phyloP scores from a whole-genome alignment of 2,888 invertebrate genomes.

The Herminia tarsipennalis region DNA sequence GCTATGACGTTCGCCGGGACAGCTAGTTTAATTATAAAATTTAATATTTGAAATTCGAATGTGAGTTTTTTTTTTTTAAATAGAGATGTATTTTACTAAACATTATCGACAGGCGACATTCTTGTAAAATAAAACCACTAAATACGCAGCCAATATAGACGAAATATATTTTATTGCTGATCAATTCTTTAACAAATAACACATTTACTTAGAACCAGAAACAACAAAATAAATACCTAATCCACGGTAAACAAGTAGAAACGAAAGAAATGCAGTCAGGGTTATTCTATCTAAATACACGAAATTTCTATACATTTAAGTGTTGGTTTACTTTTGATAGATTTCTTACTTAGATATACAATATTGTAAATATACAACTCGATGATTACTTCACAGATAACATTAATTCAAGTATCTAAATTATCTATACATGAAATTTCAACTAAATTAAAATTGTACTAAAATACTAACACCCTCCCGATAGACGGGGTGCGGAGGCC shows the following conservation, averaged over 20 bases:
- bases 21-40: too few relatives aligned
- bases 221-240: slow-evolving; percentile 84
- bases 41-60: too few relatives aligned
- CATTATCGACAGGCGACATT: too few relatives aligned
- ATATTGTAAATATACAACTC: slow-evolving; percentile 61
- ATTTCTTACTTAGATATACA: slow-evolving; percentile 67
- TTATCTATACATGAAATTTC: slow-evolving; percentile 66
- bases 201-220: slow-evolving; percentile 81
- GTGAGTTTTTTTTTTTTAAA: too few relatives aligned
- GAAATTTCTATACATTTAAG: slow-evolving; percentile 55
- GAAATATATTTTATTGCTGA: slow-evolving; percentile 81
- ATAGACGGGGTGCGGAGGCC: slow-evolving; percentile 48
- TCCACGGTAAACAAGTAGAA: slow-evolving; percentile 70
- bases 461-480: slow-evolving; percentile 66
- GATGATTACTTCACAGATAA: slow-evolving; percentile 46
- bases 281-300: slow-evolving; percentile 46
- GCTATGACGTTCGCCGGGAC: too few relatives aligned
- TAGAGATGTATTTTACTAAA: too few relatives aligned
- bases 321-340: slow-evolving; percentile 41
- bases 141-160: slow-evolving; percentile 64
- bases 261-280: slow-evolving; percentile 66
- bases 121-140: slow-evolving; percentile 55
- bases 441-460: slow-evolving; percentile 80
- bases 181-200: slow-evolving; percentile 80
- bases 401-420: slow-evolving; percentile 58